These are phyloP conservation scores for Falcunculus frontatus DNA, from an alignment of 2,113 vertebrate species.

Conservation along the genomic window DNA sequence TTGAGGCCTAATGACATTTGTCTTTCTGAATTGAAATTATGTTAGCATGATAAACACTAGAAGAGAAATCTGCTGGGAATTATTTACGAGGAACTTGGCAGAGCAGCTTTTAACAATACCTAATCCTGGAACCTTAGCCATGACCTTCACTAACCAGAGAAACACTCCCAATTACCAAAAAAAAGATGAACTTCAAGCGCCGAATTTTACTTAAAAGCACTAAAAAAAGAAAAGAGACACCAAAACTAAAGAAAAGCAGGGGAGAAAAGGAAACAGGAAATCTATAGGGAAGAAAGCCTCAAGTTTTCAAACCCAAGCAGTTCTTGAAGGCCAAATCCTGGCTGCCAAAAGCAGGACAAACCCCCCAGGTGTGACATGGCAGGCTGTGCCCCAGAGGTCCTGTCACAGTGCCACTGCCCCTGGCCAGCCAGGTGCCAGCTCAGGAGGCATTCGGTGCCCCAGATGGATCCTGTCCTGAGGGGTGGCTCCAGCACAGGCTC, in stretches of 20 bases:
- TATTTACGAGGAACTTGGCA: background rate
- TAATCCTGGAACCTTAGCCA: background rate
- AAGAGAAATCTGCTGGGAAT: background rate
- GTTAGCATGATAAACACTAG: conserved; percentile 9
- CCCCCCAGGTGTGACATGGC: background rate
- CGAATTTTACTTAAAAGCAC: background rate
- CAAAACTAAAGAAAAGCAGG: background rate
- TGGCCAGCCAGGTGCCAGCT: background rate
- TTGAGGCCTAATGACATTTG: conserved; percentile 30
- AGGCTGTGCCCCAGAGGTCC: background rate
- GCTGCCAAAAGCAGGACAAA: background rate
- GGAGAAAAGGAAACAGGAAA: background rate
- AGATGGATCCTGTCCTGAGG: fast-evolving
- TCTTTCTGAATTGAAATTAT: conserved; percentile 26
- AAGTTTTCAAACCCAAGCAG: background rate
- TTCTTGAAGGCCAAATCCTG: background rate
- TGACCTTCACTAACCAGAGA: background rate
- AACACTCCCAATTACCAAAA: background rate
- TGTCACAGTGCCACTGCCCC: background rate
- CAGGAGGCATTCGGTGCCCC: background rate
- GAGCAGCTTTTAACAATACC: background rate
- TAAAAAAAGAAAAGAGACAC: background rate
- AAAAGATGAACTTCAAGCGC: background rate
- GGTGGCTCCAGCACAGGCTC: background rate
- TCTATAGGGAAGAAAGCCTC: background rate